Base-by-base conservation (phyloP, 64 coral and sea anemone genomes). In the Pocillopora damicornis region DNA sequence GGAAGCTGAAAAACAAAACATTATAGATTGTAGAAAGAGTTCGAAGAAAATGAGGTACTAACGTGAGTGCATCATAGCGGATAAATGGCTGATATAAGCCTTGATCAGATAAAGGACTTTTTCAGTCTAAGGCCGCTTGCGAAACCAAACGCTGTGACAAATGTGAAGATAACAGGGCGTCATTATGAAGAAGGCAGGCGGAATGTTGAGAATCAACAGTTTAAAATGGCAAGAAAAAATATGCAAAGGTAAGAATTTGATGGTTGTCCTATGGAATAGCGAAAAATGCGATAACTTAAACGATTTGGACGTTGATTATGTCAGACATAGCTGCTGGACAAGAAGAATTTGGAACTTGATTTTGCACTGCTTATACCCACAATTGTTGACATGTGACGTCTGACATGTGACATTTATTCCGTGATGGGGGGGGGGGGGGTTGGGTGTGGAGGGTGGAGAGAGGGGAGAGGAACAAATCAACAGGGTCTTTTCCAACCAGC, bases 41-140 rank as follows among this genome's bases (percentile, higher is more conserved):
- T 63, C 81, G 81, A 16, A 36, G 64, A 26, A 38, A 71, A 71
- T 23, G 67, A 17, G 18, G 35, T 65, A 9, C 1, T 37, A 22
- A 35, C 61, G 34, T 56, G 10, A 9, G 0, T 60, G 20, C 62
- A 87, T 51, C 7, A 51, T 2, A 51, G 42, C 42, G 42, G 42
- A 51, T 51, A 34, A 51, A 96, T 96, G 94, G 63, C 81, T 30
- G 94, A 96, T 75, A 96, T 96, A 20, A 96, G 76, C 11, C 81
- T 88, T 60, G 78, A 89, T 65, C 93, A 90, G 88, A 78, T 96
- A 58, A 82, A 88, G 59, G 87, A 88, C 59, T 96, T 96, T 80
- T 96, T 90, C 62, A 93, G 87, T 60, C 74, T 96, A 13, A 85
- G 72, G 37, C 81, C 81, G 64, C 81, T 85, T 25, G n/a, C 81